These are phyloP conservation scores for Parnassius glacialis DNA, from an alignment of 2,888 invertebrate species.

Conservation along the genomic window DNA sequence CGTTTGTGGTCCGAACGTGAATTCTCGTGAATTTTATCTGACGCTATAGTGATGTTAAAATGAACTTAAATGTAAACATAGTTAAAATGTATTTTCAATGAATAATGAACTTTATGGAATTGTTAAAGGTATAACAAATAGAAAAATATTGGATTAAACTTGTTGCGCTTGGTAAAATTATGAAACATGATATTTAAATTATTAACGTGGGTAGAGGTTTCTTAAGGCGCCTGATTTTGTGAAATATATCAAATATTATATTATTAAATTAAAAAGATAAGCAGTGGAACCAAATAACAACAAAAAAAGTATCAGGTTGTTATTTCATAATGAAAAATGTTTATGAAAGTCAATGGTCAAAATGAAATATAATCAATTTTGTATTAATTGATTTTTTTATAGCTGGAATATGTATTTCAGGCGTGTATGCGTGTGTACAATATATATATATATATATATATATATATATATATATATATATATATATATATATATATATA, in stretches of 20 bases:
- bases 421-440: not conserved
- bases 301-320: too few relatives aligned
- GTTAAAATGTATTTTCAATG: conserved; percentile 8
- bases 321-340: too few relatives aligned
- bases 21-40: conserved; percentile 1
- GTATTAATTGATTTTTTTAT: not conserved
- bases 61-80: conserved; percentile 10
- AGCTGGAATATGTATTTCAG: not conserved
- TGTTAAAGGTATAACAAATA: conserved; percentile 22
- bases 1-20: not conserved
- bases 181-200: conserved; percentile 2
- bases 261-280: not conserved
- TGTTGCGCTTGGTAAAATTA: conserved; percentile 15
- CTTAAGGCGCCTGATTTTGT: conserved; percentile 6
- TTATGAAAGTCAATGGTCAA: too few relatives aligned
- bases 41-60: not conserved
- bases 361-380: not conserved
- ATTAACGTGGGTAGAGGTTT: conserved; percentile 10
- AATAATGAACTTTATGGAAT: conserved; percentile 23
- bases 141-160: conserved; percentile 1
- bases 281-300: too few relatives aligned
- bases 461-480: too few relatives aligned
- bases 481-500: too few relatives aligned
- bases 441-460: too few relatives aligned
- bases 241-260: not conserved